A percentile compares a stretch with the other conserved stretches of the same genome.
These are phyloP conservation scores for Grapholita molesta DNA, from an alignment of 1,140 invertebrate species.

Conservation along the genomic window DNA sequence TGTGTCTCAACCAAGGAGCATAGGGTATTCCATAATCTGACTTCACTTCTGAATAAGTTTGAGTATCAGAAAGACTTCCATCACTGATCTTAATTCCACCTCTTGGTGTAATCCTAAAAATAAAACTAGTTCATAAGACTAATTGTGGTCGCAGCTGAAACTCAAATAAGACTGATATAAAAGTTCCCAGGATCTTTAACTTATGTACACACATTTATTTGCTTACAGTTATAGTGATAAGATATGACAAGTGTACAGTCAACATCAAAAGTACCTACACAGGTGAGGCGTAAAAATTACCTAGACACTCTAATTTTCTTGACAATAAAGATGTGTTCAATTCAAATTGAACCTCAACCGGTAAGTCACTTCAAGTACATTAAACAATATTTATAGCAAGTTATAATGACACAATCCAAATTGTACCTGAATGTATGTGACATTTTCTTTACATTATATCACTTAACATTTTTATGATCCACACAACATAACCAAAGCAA, in stretches of 20 bases:
- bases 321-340: no score
- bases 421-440: slow-evolving; percentile 15
- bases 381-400: neutral
- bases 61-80: slow-evolving; percentile 89
- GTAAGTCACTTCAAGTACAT: no score
- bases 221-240: slow-evolving; percentile 28
- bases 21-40: slow-evolving; percentile 84
- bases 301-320: no score
- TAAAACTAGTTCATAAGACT: slow-evolving; percentile 9
- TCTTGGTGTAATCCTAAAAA: slow-evolving; percentile 75
- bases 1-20: slow-evolving; percentile 84
- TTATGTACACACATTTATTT: slow-evolving; percentile 4
- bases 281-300: no score
- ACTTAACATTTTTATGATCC: neutral
- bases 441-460: neutral
- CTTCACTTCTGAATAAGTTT: slow-evolving; percentile 82
- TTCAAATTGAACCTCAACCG: no score
- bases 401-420: neutral
- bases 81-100: slow-evolving; percentile 82
- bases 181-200: slow-evolving; percentile 21
- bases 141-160: neutral
- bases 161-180: slow-evolving; percentile 21
- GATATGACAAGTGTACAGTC: slow-evolving; percentile 15
- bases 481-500: neutral
- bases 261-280: neutral